Evolutionary conservation across 1,140 invertebrate genomes (phyloP).

Genomic region (Aphaenogaster floridana): DNA sequence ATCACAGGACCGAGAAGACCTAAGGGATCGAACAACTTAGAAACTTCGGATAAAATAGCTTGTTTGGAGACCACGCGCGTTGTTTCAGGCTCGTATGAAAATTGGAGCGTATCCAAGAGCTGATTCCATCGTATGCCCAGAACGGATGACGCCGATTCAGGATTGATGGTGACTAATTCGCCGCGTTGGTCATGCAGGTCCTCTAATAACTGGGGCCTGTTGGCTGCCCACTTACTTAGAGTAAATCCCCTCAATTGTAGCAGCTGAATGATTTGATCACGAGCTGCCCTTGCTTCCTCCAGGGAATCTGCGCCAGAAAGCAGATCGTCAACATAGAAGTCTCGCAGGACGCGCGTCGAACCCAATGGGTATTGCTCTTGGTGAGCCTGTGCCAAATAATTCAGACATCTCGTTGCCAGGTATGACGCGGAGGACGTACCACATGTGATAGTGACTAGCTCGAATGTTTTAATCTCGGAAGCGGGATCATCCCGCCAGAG

Average conservation of each 20-base stretch:
- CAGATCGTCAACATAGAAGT: slow-evolving; percentile 16
- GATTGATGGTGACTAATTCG: neutral
- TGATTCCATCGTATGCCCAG: neutral
- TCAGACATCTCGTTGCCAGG: neutral
- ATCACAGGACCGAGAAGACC: neutral
- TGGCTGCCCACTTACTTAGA: neutral
- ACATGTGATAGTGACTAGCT: neutral
- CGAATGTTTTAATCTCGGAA: neutral
- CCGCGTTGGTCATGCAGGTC: neutral
- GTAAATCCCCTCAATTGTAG: neutral
- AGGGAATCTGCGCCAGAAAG: neutral
- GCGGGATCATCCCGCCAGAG: neutral
- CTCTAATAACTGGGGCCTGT: neutral
- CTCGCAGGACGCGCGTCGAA: neutral
- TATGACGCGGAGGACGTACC: neutral
- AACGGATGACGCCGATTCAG: neutral
- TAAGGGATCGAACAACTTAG: neutral
- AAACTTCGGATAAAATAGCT: neutral
- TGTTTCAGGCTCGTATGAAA: neutral
- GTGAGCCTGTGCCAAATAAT: neutral
- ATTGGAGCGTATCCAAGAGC: neutral
- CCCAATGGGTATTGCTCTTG: neutral
- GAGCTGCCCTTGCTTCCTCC: neutral
- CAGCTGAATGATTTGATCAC: neutral
- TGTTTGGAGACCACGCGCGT: neutral